A percentile compares a stretch with the other conserved stretches of the same genome.
Evolutionary conservation across 2,888 invertebrate genomes (phyloP).

Genomic region (Dastarcus helophoroides): DNA sequence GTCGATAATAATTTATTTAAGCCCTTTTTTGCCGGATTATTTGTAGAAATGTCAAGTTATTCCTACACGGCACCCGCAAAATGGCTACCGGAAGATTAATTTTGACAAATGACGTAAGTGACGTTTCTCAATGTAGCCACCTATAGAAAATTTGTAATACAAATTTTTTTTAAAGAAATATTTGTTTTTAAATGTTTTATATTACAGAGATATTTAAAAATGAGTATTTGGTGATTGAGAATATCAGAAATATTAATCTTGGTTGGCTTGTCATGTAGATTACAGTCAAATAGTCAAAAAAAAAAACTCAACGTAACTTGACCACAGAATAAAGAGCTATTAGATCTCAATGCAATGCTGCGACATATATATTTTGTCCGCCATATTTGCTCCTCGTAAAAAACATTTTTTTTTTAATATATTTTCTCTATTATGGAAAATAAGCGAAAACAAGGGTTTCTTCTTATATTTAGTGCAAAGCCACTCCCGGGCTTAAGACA

Average conservation of each 20-base stretch:
- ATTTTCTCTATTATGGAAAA: no score
- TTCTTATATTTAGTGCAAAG: no score
- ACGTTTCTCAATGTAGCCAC: neutral
- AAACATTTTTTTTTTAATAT: no score
- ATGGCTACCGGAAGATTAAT: slow-evolving; percentile 12
- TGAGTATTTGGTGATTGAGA: no score
- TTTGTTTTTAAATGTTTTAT: neutral
- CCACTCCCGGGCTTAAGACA: no score
- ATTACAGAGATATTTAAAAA: neutral
- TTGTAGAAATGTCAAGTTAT: slow-evolving; percentile 14
- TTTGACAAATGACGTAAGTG: neutral
- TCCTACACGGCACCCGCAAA: slow-evolving; percentile 14
- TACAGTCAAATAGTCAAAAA: neutral
- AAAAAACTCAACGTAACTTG: no score
- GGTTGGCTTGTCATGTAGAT: no score
- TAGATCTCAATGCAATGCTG: no score
- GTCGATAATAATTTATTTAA: neutral
- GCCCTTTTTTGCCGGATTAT: neutral
- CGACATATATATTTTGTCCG: no score
- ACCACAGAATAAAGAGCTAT: no score
- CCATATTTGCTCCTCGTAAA: no score
- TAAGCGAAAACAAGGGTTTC: no score
- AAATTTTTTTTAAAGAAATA: neutral
- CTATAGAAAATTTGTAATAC: neutral
- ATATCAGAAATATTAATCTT: slow-evolving; percentile 1